Evolutionary conservation across 2,797 vertebrate species (phyloP).

Genomic region (Brotogeris chrysoptera): DNA sequence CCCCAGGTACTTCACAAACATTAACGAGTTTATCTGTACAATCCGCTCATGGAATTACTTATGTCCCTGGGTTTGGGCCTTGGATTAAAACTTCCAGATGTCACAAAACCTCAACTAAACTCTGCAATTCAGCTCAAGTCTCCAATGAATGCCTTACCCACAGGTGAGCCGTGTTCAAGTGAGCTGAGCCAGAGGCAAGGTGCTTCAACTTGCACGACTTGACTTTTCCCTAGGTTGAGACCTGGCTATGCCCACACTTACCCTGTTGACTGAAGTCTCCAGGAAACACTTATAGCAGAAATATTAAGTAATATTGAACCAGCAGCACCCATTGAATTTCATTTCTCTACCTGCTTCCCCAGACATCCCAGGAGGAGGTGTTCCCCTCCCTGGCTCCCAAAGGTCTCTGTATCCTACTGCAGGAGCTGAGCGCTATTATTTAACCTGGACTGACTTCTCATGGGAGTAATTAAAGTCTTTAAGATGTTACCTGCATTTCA

Average conservation of each 20-base stretch:
- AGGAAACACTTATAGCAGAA: neutral
- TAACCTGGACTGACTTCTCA: conserved; percentile 61
- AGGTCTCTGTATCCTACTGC: neutral
- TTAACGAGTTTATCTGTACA: conserved; percentile 8
- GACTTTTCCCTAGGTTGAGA: neutral
- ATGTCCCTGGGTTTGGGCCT: neutral
- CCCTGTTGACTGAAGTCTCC: neutral
- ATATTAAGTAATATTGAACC: neutral
- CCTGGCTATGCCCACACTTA: neutral
- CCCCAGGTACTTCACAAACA: neutral
- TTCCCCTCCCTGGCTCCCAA: neutral
- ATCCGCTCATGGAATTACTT: neutral
- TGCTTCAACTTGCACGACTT: accelerated
- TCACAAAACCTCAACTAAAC: neutral
- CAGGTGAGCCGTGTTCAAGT: neutral
- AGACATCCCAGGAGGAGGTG: neutral
- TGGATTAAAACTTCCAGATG: neutral
- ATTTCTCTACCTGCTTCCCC: neutral
- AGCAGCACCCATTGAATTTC: neutral
- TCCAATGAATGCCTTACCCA: neutral
- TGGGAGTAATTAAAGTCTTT: conserved; percentile 61
- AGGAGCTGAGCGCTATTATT: conserved; percentile 27
- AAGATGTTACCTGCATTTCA: conserved; percentile 58
- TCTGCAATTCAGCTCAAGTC: neutral
- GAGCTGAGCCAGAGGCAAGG: neutral